phyloP scores from a whole-genome alignment of 2,888 invertebrate genomes.

The Trileptium ribeirensis region DNA sequence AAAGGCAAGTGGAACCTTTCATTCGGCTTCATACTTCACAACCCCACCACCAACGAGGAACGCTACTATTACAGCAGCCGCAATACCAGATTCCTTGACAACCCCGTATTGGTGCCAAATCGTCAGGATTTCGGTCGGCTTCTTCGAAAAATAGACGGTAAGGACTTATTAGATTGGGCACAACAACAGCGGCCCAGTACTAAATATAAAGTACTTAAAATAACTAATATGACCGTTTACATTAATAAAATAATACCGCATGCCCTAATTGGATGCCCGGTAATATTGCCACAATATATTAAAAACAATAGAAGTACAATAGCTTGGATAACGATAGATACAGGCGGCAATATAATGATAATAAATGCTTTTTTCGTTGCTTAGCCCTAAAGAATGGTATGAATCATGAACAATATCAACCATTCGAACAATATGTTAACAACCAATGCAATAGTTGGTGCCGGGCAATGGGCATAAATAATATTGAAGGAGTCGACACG shows the following conservation, averaged over 20 bases:
- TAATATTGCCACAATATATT: too few species aligned
- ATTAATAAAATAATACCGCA: background rate
- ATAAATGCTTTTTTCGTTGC: constrained; percentile 2
- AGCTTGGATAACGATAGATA: background rate
- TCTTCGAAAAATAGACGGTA: background rate
- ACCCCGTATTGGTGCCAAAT: background rate
- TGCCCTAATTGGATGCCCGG: too few species aligned
- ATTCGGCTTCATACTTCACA: background rate
- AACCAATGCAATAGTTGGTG: too few species aligned
- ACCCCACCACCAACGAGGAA: background rate
- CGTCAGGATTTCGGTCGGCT: background rate
- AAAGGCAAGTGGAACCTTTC: background rate
- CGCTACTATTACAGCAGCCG: background rate
- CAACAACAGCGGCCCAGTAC: background rate
- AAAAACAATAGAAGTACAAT: too few species aligned
- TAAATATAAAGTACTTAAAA: background rate
- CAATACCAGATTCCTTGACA: background rate
- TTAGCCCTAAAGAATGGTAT: too few species aligned
- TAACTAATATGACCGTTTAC: background rate
- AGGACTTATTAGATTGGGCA: background rate
- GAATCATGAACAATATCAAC: background rate
- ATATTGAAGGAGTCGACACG: background rate
- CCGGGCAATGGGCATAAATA: too few species aligned
- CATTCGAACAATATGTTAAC: too few species aligned
- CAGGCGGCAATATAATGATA: background rate